Conservation (phyloP, 2,797 vertebrate species). For the Oreochromis mossambicus region DNA sequence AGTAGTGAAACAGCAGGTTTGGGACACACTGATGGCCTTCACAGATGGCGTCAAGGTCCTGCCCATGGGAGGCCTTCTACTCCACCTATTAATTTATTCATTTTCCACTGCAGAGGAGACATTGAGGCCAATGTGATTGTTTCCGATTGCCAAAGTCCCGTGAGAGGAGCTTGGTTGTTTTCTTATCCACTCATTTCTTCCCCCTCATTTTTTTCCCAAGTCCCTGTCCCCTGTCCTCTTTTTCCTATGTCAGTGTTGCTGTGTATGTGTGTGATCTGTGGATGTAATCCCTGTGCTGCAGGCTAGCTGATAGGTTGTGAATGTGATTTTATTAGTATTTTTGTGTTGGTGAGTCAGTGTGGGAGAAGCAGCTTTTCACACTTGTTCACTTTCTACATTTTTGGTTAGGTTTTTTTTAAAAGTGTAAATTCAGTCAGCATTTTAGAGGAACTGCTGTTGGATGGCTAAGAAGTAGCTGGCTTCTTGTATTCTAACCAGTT, state of each 20-base stretch:
- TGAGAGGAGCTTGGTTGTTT: conserved; percentile 52
- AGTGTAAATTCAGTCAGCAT: not conserved
- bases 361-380: not conserved
- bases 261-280: not conserved
- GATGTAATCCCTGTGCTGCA: not conserved
- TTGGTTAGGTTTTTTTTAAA: not conserved
- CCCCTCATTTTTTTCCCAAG: conserved; percentile 6
- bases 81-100: conserved; percentile 72
- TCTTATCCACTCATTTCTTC: conserved; percentile 24
- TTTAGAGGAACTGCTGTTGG: not conserved
- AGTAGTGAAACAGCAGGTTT: conserved; percentile 68
- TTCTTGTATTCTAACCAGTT: not conserved
- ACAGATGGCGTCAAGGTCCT: conserved; percentile 66
- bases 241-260: not conserved
- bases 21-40: conserved; percentile 70
- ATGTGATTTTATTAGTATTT: conserved; percentile 20
- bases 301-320: conserved; percentile 15
- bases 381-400: not conserved
- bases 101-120: conserved; percentile 70
- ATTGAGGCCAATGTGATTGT: conserved; percentile 64
- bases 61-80: conserved; percentile 54
- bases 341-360: conserved; percentile 10
- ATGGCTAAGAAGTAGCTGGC: not conserved
- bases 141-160: conserved; percentile 51
- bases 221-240: conserved; percentile 3